Evolutionary conservation across 2,113 vertebrate genomes (phyloP).

Genomic region (Phylloscopus trochiloides): DNA sequence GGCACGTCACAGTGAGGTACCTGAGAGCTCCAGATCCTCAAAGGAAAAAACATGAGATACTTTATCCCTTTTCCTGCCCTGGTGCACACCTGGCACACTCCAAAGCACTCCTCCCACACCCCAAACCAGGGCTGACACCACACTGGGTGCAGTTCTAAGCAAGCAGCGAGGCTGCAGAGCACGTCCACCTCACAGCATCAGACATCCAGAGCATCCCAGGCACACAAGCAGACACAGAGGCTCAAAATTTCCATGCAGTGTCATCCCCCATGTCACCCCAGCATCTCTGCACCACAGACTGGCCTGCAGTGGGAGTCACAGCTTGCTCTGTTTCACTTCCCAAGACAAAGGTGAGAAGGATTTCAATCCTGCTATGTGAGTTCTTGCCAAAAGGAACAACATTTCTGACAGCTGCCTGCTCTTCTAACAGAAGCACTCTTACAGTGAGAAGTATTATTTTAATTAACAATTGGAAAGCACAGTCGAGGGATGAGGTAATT

Average conservation of each 20-base stretch:
- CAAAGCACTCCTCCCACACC: background rate
- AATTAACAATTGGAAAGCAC: slow-evolving; percentile 5
- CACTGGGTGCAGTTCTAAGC: background rate
- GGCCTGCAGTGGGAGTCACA: background rate
- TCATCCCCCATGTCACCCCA: background rate
- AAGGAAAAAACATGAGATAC: background rate
- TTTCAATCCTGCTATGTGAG: background rate
- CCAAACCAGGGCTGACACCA: background rate
- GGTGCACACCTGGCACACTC: background rate
- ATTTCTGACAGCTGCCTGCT: background rate
- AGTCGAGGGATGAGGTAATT: background rate
- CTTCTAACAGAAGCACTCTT: background rate
- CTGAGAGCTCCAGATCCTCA: background rate
- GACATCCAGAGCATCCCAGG: background rate
- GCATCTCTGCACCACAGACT: background rate
- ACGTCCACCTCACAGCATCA: background rate
- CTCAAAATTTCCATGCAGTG: no score
- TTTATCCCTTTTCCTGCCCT: background rate
- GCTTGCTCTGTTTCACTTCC: background rate
- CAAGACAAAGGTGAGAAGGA: background rate
- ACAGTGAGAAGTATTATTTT: background rate
- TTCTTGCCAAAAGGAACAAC: background rate
- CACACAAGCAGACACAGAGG: background rate
- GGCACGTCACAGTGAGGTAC: background rate
- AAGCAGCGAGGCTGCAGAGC: background rate